Base-by-base conservation (phyloP, 2,888 invertebrate species). In the Cordylochernes scorpioides region DNA sequence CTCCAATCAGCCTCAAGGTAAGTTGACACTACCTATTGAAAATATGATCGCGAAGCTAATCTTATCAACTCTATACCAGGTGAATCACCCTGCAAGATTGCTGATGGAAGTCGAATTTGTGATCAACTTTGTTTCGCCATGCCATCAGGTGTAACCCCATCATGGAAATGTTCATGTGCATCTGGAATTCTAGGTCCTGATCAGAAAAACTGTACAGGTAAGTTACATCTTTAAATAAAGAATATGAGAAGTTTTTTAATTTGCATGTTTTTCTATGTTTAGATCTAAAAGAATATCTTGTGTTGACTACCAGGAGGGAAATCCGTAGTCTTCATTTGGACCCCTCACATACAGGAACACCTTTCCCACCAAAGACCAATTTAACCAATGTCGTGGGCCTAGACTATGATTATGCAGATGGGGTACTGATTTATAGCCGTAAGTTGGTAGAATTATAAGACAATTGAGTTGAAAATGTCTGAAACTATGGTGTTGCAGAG, bases 91-190 rank as follows among this genome's bases (percentile, higher is more conserved):
- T 84, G 82, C 46, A 60, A 64, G 12, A 28, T 24, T 5, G 21
- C 22, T 15, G 17, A n/a, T n/a, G n/a, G 22, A 18, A 75, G 73
- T 43, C 74, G 75, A 0, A 73, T 71, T 10, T 97, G 94, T 50
- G 73, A 80, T 27, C 94, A 97, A 47, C 61, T 97, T 0, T 97
- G 97, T 51, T 94, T 94, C 54, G 75, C 88, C 24, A 70, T 71
- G 47, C 84, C 88, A 1, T 64, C 47, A 32, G 42, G 41, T 8
- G 41, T 43, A 9, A 33, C 35, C 12, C 39, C 43, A 14, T 38
- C 42, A 28, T 69, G 66, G 41, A 65, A 61, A 18, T 97, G 94
- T 50, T 78, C 74, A n/a, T 97, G 94, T 49, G 74, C 91, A 0
- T 71, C 73, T 0, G 94, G 94, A 1, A 65, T 68, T 41, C 54